These are phyloP conservation scores for Euglossa dilemma DNA, from an alignment of 1,140 invertebrate genomes.

Conservation along the genomic window DNA sequence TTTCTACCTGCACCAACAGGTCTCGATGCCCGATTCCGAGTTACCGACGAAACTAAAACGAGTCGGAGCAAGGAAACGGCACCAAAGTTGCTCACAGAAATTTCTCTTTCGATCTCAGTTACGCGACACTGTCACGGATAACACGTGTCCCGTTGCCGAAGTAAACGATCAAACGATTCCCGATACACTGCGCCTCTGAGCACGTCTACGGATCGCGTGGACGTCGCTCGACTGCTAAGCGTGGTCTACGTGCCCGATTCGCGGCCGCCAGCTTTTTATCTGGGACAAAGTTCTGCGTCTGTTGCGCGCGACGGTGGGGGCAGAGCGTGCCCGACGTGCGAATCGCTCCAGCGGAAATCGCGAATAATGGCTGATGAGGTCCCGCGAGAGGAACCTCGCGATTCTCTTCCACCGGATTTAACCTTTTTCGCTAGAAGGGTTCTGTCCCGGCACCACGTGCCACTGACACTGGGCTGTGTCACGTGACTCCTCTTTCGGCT, in stretches of 20 bases:
- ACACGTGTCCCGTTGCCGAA: neutral
- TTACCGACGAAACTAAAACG: no score
- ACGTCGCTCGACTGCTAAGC: conserved; percentile 68
- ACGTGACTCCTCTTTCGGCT: no score
- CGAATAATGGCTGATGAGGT: neutral
- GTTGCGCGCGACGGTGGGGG: conserved; percentile 32
- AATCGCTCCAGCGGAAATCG: neutral
- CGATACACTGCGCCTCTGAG: conserved; percentile 23
- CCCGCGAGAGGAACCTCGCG: neutral
- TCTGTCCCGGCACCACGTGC: no score
- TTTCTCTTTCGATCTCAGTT: neutral
- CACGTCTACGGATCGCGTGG: conserved; percentile 22
- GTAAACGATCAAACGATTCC: no score
- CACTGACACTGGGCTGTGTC: no score
- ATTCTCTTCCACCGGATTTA: no score
- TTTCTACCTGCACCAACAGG: neutral
- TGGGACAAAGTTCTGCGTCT: conserved; percentile 7
- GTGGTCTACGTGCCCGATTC: conserved; percentile 73
- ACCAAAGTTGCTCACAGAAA: neutral
- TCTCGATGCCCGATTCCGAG: no score
- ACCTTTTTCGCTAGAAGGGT: no score
- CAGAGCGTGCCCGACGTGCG: neutral
- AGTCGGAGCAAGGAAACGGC: neutral
- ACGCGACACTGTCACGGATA: neutral
- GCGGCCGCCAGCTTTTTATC: conserved; percentile 59